Evolutionary conservation across 2,113 vertebrate species (phyloP).

Genomic region (Astur gentilis): DNA sequence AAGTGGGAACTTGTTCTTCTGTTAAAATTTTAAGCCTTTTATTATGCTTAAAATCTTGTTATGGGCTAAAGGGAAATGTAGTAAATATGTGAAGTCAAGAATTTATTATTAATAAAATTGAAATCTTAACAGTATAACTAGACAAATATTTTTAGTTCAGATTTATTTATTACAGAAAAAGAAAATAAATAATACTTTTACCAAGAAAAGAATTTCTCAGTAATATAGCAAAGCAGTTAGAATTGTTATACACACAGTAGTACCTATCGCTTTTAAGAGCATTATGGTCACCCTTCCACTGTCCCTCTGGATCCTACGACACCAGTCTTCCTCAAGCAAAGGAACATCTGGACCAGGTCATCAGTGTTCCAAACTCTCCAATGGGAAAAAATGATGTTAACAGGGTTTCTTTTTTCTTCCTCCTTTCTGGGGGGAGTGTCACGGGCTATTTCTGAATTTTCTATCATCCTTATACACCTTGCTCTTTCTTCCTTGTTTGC

Average conservation of each 20-base stretch:
- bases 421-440: accelerated
- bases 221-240: neutral
- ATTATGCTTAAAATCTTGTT: neutral
- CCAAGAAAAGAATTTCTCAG: neutral
- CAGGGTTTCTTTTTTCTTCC: neutral
- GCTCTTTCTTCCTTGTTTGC: neutral
- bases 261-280: neutral
- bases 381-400: neutral
- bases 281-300: accelerated
- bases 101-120: neutral
- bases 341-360: neutral
- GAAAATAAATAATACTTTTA: neutral
- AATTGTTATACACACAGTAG: neutral
- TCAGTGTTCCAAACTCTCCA: neutral
- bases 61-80: neutral
- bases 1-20: neutral
- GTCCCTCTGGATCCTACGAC: accelerated
- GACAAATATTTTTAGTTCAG: neutral
- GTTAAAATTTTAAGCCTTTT: neutral
- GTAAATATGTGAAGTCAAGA: neutral
- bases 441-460: neutral
- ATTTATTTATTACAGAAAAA: neutral
- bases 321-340: neutral
- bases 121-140: neutral
- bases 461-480: neutral